Base-by-base conservation (phyloP, 2,797 vertebrate genomes). In the Chelonia mydas region DNA sequence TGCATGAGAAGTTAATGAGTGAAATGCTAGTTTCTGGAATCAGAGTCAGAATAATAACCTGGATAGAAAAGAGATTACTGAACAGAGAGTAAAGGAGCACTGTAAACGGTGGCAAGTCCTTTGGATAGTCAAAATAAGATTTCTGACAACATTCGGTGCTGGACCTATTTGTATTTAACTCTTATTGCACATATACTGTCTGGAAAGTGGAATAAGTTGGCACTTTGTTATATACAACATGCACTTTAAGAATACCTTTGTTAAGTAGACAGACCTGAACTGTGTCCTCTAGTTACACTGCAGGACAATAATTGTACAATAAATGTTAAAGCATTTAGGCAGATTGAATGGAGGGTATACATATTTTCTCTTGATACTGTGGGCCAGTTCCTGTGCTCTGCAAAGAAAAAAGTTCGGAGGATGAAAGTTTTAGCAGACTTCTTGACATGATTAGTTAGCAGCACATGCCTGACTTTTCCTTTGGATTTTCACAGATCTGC, bases 1-100 rank as follows among this genome's bases (percentile, higher is more conserved):
- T 94, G 93, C 41, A 96, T 89, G n/a, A 93, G 87, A 98, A 97
- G 79, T 95, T 97, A 96, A 97, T 94, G 94, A 98, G 74, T 88
- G 94, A 55, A 97, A 92, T 50, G 37, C 68, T 96, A 83, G 65
- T 84, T 96, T 97, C 94, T 82, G n/a, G 78, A 92, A 53, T 87
- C 94, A 93, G 94, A 96, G 51, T 90, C 79, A 95, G 61, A 95
- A 50, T 11, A 95, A 92, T 91, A 96, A 90, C 78, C 83, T 95
- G 27, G 53, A 47, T 76, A 83, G 87, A 93, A 94, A 96, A 55
- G 80, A 87, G 68, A 94, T 57, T 93, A 82, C 84, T 95, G 78
- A 90, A 89, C 78, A 87, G 92, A 93, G 92, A 87, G 94, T 72
- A 92, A 74, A 90, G 61, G 23, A 54, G 3, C 50, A 65, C 76